phyloP scores from a whole-genome alignment of 2,113 vertebrate species.

The Eclectus roratus region DNA sequence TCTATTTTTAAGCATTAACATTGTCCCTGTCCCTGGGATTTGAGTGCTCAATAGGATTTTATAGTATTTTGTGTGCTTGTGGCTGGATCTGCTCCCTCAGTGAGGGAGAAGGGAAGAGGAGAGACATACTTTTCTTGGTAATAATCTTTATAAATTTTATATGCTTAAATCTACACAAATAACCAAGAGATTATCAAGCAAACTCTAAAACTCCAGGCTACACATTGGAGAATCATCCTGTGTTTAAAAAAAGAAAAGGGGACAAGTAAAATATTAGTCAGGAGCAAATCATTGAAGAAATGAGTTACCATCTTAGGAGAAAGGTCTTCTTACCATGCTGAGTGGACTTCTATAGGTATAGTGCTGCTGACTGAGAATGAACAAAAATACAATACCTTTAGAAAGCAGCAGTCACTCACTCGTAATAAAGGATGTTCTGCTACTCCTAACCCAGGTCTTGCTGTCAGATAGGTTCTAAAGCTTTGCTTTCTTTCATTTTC shows the following conservation, averaged over 20 bases:
- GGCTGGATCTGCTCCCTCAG: background rate
- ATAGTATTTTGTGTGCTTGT: background rate
- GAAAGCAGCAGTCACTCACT: background rate
- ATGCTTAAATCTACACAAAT: background rate
- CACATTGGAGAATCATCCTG: background rate
- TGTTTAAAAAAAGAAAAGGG: background rate
- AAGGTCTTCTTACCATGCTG: background rate
- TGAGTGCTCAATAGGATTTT: background rate
- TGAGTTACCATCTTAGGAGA: background rate
- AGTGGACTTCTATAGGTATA: background rate
- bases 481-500: constrained; percentile 12
- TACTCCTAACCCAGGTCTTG: background rate
- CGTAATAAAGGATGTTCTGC: background rate
- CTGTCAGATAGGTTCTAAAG: background rate
- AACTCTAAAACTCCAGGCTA: background rate
- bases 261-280: background rate
- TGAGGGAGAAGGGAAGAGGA: background rate
- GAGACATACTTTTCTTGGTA: background rate
- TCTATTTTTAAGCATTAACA: background rate
- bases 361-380: background rate
- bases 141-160: background rate
- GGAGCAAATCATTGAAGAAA: background rate
- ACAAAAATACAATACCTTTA: background rate
- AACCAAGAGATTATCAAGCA: background rate
- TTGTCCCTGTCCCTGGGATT: background rate